Base-by-base conservation (phyloP, 2,888 invertebrate species). In the Hetaerina titia region DNA sequence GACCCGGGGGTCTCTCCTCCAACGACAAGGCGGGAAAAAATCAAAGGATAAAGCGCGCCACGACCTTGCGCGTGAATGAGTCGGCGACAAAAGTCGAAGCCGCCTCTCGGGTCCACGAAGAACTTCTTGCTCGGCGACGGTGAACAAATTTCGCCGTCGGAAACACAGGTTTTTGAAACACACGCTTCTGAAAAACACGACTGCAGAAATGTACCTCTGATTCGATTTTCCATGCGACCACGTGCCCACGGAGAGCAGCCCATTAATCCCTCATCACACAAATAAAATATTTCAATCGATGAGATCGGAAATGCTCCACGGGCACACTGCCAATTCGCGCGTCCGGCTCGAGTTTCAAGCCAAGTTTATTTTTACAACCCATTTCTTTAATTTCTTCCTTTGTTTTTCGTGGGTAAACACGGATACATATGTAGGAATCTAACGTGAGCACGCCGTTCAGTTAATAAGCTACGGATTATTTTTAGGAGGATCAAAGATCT, bases 21-120 rank as follows among this genome's bases (percentile, higher is more conserved):
- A 81, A 81, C 81, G 81, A 81, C 81, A 81, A 81, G 81, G 31
- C 81, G 81, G 45, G 81, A 81, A 81, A 81, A 81, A 81, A 22
- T 81, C 81, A 81, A 81, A 81, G 31, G 81, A 19, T 25, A 81
- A 25, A 31, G 81, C 81, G 81, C 81, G 81, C 81, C 31, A 15
- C 31, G 81, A 81, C 81, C 81, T 81, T 81, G 31, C 81, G 13
- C 25, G 25, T 8, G 81, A 31, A 31, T 11, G 31, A 81, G 81
- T 15, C 81, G 81, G 81, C 31, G 25, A 69, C 69, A 7, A 4
- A 17, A 60, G 11, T 17, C 60, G 60, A 81, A 81, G 25, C n/a
- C 25, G 13, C 81, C 31, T 25, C 25, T 81, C 81, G 81, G 25
- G 25, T 31, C 25, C 81, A 31, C 1, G 31, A 45, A 45, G 81